A percentile compares a stretch with the other conserved stretches of the same genome.
phyloP scores from a whole-genome alignment of 1,140 invertebrate genomes.

The Lordiphosa collinella region DNA sequence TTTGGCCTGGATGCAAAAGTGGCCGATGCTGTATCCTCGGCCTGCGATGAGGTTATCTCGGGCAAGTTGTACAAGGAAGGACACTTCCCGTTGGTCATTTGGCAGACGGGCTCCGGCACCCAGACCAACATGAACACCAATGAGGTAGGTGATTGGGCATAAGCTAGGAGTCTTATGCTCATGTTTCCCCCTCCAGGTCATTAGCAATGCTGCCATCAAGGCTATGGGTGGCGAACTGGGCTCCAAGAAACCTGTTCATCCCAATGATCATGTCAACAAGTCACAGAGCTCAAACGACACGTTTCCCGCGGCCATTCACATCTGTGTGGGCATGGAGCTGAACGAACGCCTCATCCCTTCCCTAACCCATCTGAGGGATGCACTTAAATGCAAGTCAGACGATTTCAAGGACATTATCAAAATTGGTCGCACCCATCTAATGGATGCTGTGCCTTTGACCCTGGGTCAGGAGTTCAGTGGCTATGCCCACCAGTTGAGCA shows the following conservation, averaged over 20 bases:
- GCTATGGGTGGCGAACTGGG: slow-evolving; percentile 95
- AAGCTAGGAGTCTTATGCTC: too few species aligned
- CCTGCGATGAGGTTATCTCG: slow-evolving; percentile 96
- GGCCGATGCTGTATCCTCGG: slow-evolving; percentile 92
- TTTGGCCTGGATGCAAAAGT: slow-evolving; percentile 95
- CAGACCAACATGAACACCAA: slow-evolving; percentile 99
- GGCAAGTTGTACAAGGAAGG: slow-evolving; percentile 92
- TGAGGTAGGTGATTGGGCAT: slow-evolving; percentile 84
- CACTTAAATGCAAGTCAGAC: slow-evolving; percentile 88
- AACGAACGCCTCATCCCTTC: slow-evolving; percentile 90
- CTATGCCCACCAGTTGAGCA: slow-evolving; percentile 92
- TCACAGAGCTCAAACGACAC: slow-evolving; percentile 99
- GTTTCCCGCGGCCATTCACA: slow-evolving; percentile 99
- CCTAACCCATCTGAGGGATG: slow-evolving; percentile 86
- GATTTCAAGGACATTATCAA: slow-evolving; percentile 96
- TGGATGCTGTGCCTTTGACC: slow-evolving; percentile 98
- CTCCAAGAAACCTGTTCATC: slow-evolving; percentile 96
- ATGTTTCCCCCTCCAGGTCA: slow-evolving; percentile 81
- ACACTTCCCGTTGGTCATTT: slow-evolving; percentile 98
- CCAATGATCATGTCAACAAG: slow-evolving; percentile 99
- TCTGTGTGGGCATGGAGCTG: slow-evolving; percentile 95
- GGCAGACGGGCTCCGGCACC: slow-evolving; percentile 99
- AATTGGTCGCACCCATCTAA: slow-evolving; percentile 91
- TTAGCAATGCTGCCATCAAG: slow-evolving; percentile 97
- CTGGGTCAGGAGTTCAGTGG: slow-evolving; percentile 99